These are phyloP conservation scores for Theodoxus fluviatilis DNA, from an alignment of 2,888 invertebrate genomes.

Conservation along the genomic window DNA sequence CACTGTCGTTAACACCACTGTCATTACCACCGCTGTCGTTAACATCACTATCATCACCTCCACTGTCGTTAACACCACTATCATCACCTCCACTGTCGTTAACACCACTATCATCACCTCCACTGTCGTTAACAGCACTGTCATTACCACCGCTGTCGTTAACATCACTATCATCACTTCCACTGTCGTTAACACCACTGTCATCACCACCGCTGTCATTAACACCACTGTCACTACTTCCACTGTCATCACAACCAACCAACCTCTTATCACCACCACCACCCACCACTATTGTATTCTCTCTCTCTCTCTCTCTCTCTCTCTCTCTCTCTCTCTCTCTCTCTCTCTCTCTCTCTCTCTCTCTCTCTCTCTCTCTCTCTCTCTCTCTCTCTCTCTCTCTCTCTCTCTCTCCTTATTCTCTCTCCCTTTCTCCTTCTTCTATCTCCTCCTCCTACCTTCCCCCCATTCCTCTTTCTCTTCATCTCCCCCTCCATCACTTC, in stretches of 20 bases:
- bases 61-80: not conserved
- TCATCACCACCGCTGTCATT: not conserved
- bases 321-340: constrained; percentile 13
- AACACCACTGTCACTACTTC: not conserved
- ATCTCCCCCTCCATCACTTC: too few relatives aligned
- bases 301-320: not conserved
- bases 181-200: not conserved
- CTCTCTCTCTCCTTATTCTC: too few relatives aligned
- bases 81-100: not conserved
- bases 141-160: not conserved
- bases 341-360: not conserved
- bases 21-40: not conserved
- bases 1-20: not conserved
- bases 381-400: too few relatives aligned
- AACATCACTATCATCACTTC: not conserved
- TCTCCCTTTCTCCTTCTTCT: too few relatives aligned
- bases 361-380: too few relatives aligned
- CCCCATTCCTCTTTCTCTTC: too few relatives aligned
- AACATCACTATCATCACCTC: not conserved
- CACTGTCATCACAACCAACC: too few relatives aligned
- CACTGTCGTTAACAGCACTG: not conserved
- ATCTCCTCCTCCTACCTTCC: too few relatives aligned
- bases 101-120: not conserved
- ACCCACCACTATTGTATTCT: not conserved
- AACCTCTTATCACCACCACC: not conserved